Conservation (phyloP, 2,113 vertebrate genomes). For the human region GRCh38 chrX:123294501-123295000, state of each 20-base stretch:
- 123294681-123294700: background rate
- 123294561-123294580: background rate
- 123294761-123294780: background rate
- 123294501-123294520: background rate
- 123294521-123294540: background rate
- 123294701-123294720: background rate
- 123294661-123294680: background rate
- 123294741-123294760: slow-evolving; percentile 29
- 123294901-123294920: background rate
- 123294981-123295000: background rate
- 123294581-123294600: background rate
- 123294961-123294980: slow-evolving; percentile 20
- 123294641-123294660: background rate
- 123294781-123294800: slow-evolving; percentile 11
- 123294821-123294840: background rate
- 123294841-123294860: background rate
- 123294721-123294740: background rate
- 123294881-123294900: background rate
- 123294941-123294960: slow-evolving; percentile 14
- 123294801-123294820: background rate
- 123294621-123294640: background rate
- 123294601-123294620: background rate
- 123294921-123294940: slow-evolving; percentile 50
- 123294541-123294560: background rate
- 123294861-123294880: background rate